These are phyloP conservation scores for Acanthornis magna DNA, from an alignment of 2,797 vertebrate species.

Conservation along the genomic window DNA sequence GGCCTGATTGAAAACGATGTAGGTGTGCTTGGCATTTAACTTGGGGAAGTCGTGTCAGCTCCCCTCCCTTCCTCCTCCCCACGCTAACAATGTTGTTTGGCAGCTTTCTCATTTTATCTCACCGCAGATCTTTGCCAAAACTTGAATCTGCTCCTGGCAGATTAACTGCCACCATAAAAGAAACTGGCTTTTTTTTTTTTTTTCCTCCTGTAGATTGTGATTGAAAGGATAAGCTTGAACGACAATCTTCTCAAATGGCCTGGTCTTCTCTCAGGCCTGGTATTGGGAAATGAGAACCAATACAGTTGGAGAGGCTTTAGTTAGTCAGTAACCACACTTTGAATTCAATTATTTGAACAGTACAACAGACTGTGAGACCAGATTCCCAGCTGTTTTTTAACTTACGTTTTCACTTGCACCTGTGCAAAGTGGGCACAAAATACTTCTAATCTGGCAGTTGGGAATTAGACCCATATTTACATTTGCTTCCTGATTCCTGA, in stretches of 20 bases:
- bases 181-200: conserved; percentile 73
- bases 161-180: conserved; percentile 83
- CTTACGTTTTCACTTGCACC: conserved; percentile 56
- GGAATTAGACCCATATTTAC: conserved; percentile 51
- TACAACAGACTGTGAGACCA: conserved; percentile 32
- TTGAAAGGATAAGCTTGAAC: conserved; percentile 75
- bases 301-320: conserved; percentile 48
- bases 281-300: conserved; percentile 61
- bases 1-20: conserved; percentile 48
- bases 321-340: conserved; percentile 61
- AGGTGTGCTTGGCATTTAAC: conserved; percentile 72
- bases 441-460: conserved; percentile 57
- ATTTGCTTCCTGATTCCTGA: conserved; percentile 56
- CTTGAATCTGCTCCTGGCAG: conserved; percentile 87
- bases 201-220: conserved; percentile 59
- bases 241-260: conserved; percentile 70
- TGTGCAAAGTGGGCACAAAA: conserved; percentile 62
- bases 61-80: conserved; percentile 60
- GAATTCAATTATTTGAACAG: conserved; percentile 55
- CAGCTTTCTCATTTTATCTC: conserved; percentile 71
- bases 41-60: conserved; percentile 65
- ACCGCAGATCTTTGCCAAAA: conserved; percentile 84
- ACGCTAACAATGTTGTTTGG: conserved; percentile 73
- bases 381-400: conserved; percentile 58
- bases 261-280: conserved; percentile 64